A percentile compares a stretch with the other conserved stretches of the same genome.
These are phyloP conservation scores for Sarcophaga peregrina DNA, from an alignment of 1,140 invertebrate species.

Conservation along the genomic window DNA sequence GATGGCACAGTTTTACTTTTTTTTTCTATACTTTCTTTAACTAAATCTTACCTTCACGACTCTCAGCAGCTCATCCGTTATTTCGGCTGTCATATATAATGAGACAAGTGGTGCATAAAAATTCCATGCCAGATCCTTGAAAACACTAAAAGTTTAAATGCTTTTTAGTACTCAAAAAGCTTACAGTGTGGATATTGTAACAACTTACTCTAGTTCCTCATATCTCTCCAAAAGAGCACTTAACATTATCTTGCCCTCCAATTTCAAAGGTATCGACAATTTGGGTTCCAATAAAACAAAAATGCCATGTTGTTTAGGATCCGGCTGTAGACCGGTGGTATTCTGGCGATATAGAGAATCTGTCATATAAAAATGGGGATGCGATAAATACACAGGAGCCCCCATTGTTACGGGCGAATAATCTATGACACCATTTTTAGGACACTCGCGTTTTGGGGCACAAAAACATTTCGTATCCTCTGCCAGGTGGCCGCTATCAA, in stretches of 20 bases:
- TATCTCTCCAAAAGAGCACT: conserved; percentile 74
- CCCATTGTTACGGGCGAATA: conserved; percentile 76
- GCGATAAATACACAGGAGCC: conserved; percentile 83
- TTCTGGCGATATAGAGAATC: conserved; percentile 74
- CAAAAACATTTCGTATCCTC: conserved; percentile 58
- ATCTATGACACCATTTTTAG: conserved; percentile 71
- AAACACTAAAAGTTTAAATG: conserved; percentile 67
- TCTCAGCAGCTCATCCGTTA: conserved; percentile 69
- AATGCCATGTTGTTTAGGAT: conserved; percentile 76
- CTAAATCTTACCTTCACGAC: conserved; percentile 66
- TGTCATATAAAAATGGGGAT: conserved; percentile 87
- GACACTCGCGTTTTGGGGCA: conserved; percentile 61
- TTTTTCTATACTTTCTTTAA: too few relatives aligned
- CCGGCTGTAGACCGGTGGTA: conserved; percentile 78
- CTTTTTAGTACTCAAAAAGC: too few relatives aligned
- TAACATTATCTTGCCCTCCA: conserved; percentile 77
- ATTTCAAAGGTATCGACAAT: conserved; percentile 75
- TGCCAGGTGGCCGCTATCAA: conserved; percentile 74
- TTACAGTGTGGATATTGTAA: conserved; percentile 55
- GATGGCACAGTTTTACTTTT: too few relatives aligned
- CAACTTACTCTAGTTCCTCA: conserved; percentile 70
- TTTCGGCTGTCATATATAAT: conserved; percentile 73
- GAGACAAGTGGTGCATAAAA: conserved; percentile 73
- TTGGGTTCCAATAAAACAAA: conserved; percentile 78
- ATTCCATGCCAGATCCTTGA: conserved; percentile 67